These are phyloP conservation scores for Formica aserva DNA, from an alignment of 2,888 invertebrate genomes.

Conservation along the genomic window DNA sequence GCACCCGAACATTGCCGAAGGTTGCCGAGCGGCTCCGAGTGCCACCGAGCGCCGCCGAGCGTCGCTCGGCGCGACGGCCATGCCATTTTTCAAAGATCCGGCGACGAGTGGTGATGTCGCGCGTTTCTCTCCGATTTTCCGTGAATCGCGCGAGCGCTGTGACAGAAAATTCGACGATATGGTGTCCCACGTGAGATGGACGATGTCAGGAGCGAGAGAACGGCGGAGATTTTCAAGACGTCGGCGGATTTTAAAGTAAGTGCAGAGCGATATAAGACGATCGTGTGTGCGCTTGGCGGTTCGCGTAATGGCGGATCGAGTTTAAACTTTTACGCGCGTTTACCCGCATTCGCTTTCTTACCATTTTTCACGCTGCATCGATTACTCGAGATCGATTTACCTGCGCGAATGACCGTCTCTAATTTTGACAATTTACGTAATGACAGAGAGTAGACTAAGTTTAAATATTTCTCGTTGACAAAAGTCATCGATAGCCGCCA, in stretches of 20 bases:
- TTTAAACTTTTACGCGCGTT: background rate
- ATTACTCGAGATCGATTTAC: background rate
- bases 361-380: background rate
- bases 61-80: constrained; percentile 16
- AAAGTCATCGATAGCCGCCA: background rate
- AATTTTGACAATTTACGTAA: background rate
- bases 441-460: background rate
- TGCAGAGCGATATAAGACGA: too few relatives aligned
- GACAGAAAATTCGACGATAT: background rate
- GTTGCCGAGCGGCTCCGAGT: background rate
- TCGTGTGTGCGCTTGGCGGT: background rate
- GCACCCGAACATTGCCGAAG: constrained; percentile 7
- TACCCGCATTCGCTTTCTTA: background rate
- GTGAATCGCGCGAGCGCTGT: background rate
- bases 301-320: background rate
- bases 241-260: background rate
- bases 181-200: background rate
- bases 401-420: background rate
- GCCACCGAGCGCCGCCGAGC: too few relatives aligned
- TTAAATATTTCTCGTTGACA: background rate
- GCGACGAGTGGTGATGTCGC: background rate
- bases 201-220: background rate
- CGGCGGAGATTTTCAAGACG: background rate
- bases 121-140: background rate
- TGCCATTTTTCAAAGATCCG: constrained; percentile 30